Conservation (phyloP, 2,113 vertebrate species). For the Cacatua alba region DNA sequence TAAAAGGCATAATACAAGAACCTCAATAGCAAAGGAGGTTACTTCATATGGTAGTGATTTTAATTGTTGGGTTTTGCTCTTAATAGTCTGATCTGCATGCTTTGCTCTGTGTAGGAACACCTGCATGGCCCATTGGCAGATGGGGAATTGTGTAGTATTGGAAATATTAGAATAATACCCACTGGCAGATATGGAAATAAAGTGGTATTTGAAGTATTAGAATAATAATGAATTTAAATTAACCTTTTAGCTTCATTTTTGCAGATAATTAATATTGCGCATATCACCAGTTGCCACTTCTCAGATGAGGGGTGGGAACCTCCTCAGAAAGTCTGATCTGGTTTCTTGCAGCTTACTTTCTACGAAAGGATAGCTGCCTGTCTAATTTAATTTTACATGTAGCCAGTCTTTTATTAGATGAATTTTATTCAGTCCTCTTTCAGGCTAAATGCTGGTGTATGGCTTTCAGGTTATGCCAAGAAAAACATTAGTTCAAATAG, state of each 20-base stretch:
- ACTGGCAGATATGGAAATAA: not conserved
- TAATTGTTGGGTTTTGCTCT: not conserved
- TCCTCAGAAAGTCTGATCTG: not conserved
- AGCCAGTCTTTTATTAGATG: not conserved
- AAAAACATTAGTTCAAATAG: not conserved
- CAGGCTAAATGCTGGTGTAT: not conserved
- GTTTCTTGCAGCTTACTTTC: not conserved
- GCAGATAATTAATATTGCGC: not conserved
- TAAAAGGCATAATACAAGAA: not conserved
- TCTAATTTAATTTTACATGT: not conserved
- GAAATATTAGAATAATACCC: not conserved
- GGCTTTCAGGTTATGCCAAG: not conserved
- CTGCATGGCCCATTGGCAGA: not conserved
- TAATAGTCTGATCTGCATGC: not conserved
- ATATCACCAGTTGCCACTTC: not conserved
- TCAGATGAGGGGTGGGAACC: not conserved
- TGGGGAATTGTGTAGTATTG: not conserved
- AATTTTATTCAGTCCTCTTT: not conserved
- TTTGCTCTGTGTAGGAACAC: not conserved
- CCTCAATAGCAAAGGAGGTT: not conserved
- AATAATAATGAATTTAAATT: not conserved
- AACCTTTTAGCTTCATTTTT: not conserved
- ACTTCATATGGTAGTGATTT: not conserved
- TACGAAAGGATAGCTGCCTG: not conserved
- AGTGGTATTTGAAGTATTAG: not conserved